Evolutionary conservation across 2,888 invertebrate genomes (phyloP), one percentile per base, ranked within the genome.

Genomic region (Conops quadrifasciatus): DNA sequence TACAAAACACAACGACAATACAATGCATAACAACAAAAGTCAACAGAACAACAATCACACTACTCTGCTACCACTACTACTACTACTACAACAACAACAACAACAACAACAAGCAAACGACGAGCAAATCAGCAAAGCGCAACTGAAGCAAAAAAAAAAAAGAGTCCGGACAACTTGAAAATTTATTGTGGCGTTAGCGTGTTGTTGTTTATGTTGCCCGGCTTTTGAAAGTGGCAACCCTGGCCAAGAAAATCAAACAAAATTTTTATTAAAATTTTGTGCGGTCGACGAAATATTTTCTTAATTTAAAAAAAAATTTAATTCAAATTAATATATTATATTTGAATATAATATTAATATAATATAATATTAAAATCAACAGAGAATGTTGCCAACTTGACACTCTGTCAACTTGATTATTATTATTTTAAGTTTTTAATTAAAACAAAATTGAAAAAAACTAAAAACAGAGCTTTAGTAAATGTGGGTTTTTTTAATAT

Each of bases 181-280:
- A 51, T 66, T 66, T 64, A 49, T 64, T 49, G 47, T 26, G 47
- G 45, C 24, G 26, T 16, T 28, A 45, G 11, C 30, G 36, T 60
- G 21, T 63, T 24, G 60, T 16, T 60, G 16, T 60, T n/a, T 60
- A 7, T 16, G 21, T 36, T 36, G 30, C 5, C 28, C 5, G 43
- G 36, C 19, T 36, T 36, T 36, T 36, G 9, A 36, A 21, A 9
- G 53, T 2, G 15, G 15, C 9, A 26, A 62, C 13, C 13, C 28
- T 43, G 2, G 4, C n/a, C n/a, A 9, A 36, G 3, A 30, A 16
- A 62, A n/a, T 19, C 2, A 30, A 28, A 3, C 15, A 60, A 30
- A 15, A 9, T n/a, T 7, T 9, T 13, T 30, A 28, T 16, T 28
- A 62, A 62, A 19, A 1, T n/a, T n/a, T n/a, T n/a, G n/a, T n/a